A percentile compares a stretch with the other conserved stretches of the same genome.
phyloP scores from a whole-genome alignment of 2,797 vertebrate genomes.

The Tiaroga cobitis region DNA sequence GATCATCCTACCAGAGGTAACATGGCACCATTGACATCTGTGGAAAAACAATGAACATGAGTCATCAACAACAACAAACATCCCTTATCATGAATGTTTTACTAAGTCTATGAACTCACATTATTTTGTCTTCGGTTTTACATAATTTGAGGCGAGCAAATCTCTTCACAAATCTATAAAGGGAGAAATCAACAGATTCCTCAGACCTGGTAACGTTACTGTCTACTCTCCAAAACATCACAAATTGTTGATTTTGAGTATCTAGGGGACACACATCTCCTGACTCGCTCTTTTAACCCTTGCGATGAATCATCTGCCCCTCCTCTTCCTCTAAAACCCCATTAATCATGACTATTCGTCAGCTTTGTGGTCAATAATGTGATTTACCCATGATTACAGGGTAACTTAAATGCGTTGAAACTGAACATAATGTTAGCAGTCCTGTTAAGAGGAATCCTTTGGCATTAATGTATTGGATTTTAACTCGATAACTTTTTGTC shows the following conservation, averaged over 20 bases:
- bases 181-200: constrained; percentile 12
- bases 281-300: constrained; percentile 31
- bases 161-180: constrained; percentile 16
- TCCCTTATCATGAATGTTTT: neutral
- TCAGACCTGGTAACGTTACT: neutral
- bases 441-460: neutral
- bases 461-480: neutral
- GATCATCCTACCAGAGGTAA: constrained; percentile 83
- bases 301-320: constrained; percentile 3
- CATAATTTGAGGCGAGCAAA: constrained; percentile 10
- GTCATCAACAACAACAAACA: neutral
- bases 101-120: neutral
- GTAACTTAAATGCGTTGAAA: neutral
- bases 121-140: constrained; percentile 6
- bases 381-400: neutral
- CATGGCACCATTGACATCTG: constrained; percentile 77
- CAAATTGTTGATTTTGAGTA: neutral
- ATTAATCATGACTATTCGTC: neutral
- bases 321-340: constrained; percentile 25
- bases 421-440: neutral
- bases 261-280: neutral
- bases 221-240: constrained; percentile 30
- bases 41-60: constrained; percentile 26
- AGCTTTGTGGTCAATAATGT: neutral
- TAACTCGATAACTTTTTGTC: neutral